phyloP scores from a whole-genome alignment of 53 echinoderm and acorn worm species.

The Paelopatides confundens region DNA sequence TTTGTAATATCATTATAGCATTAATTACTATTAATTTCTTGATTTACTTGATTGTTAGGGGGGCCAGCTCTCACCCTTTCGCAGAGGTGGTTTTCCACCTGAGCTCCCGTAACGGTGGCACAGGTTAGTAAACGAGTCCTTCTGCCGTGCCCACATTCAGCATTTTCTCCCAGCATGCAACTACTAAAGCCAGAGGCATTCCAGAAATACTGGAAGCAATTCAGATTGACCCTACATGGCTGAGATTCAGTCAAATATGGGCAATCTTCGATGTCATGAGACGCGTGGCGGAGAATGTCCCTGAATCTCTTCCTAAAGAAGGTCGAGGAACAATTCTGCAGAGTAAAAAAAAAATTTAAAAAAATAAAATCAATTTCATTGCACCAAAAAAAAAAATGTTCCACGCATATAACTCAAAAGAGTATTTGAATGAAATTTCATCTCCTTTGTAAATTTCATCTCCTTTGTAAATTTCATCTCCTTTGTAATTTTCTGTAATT shows the following conservation, averaged over 20 bases:
- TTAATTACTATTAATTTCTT: too few relatives aligned
- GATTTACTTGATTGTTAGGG: too few relatives aligned
- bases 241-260: slow-evolving; percentile 67
- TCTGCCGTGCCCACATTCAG: slow-evolving; percentile 79
- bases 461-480: too few relatives aligned
- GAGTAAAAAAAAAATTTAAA: not conserved
- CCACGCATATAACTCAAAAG: too few relatives aligned
- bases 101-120: slow-evolving; percentile 57
- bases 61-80: slow-evolving; percentile 77
- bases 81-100: slow-evolving; percentile 79
- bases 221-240: slow-evolving; percentile 70
- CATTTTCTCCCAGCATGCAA: slow-evolving; percentile 68
- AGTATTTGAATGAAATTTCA: too few relatives aligned
- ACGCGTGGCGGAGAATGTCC: slow-evolving; percentile 71
- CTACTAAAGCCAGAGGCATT: slow-evolving; percentile 80
- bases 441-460: too few relatives aligned
- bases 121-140: slow-evolving; percentile 75
- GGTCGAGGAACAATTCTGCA: slow-evolving; percentile 69
- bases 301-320: slow-evolving; percentile 69
- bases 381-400: too few relatives aligned
- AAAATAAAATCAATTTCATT: too few relatives aligned
- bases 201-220: slow-evolving; percentile 85
- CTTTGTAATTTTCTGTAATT: too few relatives aligned
- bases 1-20: too few relatives aligned
- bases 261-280: slow-evolving; percentile 43